A percentile compares a stretch with the other conserved stretches of the same genome.
Evolutionary conservation across 2,888 invertebrate species (phyloP).

Genomic region (Hartigia nigra): DNA sequence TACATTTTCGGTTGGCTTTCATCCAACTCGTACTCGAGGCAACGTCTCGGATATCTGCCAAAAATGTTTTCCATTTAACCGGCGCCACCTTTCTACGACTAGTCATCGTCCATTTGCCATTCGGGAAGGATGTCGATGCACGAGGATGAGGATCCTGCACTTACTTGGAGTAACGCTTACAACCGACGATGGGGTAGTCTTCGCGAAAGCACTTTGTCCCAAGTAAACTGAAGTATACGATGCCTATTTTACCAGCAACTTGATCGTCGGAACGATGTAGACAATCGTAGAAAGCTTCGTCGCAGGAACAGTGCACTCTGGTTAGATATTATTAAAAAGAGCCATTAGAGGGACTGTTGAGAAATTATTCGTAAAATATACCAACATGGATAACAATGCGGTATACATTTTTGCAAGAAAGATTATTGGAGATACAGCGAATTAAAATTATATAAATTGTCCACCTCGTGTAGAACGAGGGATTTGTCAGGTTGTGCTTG

Average conservation of each 20-base stretch:
- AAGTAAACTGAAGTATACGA: constrained; percentile 69
- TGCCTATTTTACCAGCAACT: constrained; percentile 56
- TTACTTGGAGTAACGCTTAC: constrained; percentile 69
- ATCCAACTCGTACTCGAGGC: constrained; percentile 57
- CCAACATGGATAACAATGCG: not conserved
- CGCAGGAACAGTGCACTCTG: constrained; percentile 69
- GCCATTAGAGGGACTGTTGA: not conserved
- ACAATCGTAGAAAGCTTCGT: constrained; percentile 68
- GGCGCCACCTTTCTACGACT: not conserved
- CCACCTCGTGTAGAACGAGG: constrained; percentile 53
- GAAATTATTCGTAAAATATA: not conserved
- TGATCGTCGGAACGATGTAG: constrained; percentile 58
- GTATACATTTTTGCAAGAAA: not conserved
- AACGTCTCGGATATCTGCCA: constrained; percentile 49
- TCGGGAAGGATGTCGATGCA: not conserved
- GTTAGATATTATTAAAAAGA: not conserved
- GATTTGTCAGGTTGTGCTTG: constrained; percentile 52
- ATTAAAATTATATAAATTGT: not conserved
- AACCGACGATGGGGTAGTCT: constrained; percentile 70
- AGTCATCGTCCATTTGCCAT: constrained; percentile 10
- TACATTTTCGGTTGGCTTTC: constrained; percentile 50
- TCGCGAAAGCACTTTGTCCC: constrained; percentile 72
- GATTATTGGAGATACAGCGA: not conserved
- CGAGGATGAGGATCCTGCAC: constrained; percentile 33
- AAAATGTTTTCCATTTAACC: constrained; percentile 17